Conservation (phyloP, 1,140 invertebrate species). For the Conopomorpha cramerella region DNA sequence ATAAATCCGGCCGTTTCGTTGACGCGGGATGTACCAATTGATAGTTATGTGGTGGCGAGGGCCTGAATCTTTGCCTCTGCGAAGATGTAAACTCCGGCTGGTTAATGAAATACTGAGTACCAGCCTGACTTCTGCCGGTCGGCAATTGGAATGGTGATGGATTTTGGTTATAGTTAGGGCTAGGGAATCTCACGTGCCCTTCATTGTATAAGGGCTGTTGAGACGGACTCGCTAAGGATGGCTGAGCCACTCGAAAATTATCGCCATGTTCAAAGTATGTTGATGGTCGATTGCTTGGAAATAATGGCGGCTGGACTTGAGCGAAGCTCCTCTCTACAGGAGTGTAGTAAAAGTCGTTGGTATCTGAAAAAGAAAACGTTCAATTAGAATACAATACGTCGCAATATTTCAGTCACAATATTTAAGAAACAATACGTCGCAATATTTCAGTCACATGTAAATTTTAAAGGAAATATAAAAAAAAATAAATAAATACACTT, state of each 20-base stretch:
- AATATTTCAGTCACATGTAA: constrained; percentile 35
- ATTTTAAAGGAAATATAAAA: too few relatives aligned
- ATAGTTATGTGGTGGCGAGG: constrained; percentile 44
- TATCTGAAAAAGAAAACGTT: constrained; percentile 41
- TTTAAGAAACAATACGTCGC: too few relatives aligned
- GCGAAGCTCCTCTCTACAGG: constrained; percentile 51
- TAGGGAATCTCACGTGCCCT: constrained; percentile 34
- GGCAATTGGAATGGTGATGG: constrained; percentile 50
- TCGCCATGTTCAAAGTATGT: constrained; percentile 41
- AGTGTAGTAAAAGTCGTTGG: constrained; percentile 47
- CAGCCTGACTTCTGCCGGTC: constrained; percentile 47
- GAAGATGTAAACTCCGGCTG: constrained; percentile 39
- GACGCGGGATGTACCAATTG: constrained; percentile 51
- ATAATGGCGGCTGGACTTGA: constrained; percentile 53
- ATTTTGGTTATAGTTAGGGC: constrained; percentile 49
- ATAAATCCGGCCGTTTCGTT: constrained; percentile 44
- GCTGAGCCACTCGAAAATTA: constrained; percentile 28
- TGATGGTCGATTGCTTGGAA: constrained; percentile 37
- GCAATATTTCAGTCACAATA: background rate
- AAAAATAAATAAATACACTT: too few relatives aligned
- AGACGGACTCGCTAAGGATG: constrained; percentile 3
- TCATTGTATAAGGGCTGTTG: constrained; percentile 39
- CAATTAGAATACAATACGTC: background rate
- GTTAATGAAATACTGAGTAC: constrained; percentile 46
- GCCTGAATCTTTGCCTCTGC: constrained; percentile 41